phyloP scores from a whole-genome alignment of 2,888 invertebrate genomes.

The Epicampocera succincta region DNA sequence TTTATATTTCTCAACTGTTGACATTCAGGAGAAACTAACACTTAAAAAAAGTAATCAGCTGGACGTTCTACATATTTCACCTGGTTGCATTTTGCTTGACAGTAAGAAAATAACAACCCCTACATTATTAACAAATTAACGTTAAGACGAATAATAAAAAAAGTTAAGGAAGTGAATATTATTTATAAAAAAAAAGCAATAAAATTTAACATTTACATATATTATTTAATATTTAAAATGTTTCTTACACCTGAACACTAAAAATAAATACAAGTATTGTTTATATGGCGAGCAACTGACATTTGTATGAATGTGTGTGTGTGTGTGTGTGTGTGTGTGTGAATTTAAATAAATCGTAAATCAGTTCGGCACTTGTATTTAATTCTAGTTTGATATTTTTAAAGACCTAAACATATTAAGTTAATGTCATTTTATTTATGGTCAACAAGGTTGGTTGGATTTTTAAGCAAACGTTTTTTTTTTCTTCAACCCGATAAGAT shows the following conservation, averaged over 20 bases:
- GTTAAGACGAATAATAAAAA: no score
- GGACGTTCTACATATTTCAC: no score
- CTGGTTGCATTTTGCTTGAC: no score
- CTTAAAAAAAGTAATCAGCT: no score
- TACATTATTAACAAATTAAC: no score
- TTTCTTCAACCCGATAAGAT: constrained; percentile 6
- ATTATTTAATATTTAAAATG: neutral
- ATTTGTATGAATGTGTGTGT: no score
- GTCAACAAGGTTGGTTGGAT: constrained; percentile 1
- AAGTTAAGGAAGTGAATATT: no score
- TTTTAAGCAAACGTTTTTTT: constrained; percentile 3
- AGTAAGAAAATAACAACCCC: no score
- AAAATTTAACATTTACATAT: neutral
- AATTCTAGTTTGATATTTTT: constrained; percentile 24
- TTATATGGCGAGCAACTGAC: no score
- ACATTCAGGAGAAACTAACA: no score
- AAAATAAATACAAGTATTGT: constrained; percentile 31
- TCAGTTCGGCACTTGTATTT: constrained; percentile 27
- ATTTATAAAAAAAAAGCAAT: constrained; percentile 3
- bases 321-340: no score
- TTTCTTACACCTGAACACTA: constrained; percentile 12
- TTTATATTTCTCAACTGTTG: no score
- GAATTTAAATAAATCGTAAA: constrained; percentile 20
- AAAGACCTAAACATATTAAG: neutral
- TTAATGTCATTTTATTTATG: neutral